Evolutionary conservation across 2,888 invertebrate species (phyloP), one percentile per base, ranked within the genome.

Genomic region (Drosophila tripunctata): DNA sequence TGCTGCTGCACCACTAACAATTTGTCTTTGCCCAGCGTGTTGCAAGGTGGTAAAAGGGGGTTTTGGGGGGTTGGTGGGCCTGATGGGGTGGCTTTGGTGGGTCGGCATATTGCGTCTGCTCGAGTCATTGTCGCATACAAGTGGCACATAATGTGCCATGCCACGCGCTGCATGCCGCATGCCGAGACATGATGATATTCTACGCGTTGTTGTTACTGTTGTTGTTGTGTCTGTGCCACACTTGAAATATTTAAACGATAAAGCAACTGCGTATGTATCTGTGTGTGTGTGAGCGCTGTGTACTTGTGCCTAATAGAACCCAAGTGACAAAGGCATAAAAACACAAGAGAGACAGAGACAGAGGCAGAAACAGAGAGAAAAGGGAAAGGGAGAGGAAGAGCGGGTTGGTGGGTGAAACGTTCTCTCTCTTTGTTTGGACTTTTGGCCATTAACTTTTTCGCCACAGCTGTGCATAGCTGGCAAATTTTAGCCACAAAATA

Each of bases 211-310:
- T 50, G 41, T 22, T 48, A 22, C 47, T 36, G 41, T 14, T 58
- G 67, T 41, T 67, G 48, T 54, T 50, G 54, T 58, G 76, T 55
- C 64, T 72, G 77, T 62, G 61, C 44, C 62, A 55, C 70, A 80
- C 86, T 80, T 76, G 79, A 80, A 80, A 82, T 80, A 85, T 80
- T 80, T 80, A 80, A 82, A 47, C 86, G 83, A 79, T 82, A 81
- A 81, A 81, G 64, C 54, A 55, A 45, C 56, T 38, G 52, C 38
- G 48, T 36, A 19, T 33, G 24, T 51, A 35, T 65, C 36, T 50
- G 33, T 47, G 22, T 38, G 19, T 31, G 56, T 40, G 22, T 44
- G 15, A 41, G 50, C 35, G 24, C 8, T 66, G 57, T 48, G 62
- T 68, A 66, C 60, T 69, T 82, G 86, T 67, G 80, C 84, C 84